These are phyloP conservation scores for Apodemia duryi DNA, from an alignment of 2,888 invertebrate species.

Conservation along the genomic window DNA sequence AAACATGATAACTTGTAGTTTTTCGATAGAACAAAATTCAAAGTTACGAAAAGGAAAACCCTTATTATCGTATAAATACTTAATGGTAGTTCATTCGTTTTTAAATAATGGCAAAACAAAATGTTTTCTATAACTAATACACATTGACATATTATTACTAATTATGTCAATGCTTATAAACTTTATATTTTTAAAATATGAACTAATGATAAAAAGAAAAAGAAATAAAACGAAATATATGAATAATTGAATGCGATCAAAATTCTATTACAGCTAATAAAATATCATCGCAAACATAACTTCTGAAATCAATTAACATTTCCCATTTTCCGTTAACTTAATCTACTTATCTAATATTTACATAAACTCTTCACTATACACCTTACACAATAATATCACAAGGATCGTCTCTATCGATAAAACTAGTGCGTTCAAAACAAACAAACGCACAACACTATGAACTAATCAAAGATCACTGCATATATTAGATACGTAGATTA, in stretches of 20 bases:
- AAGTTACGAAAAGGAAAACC: no score
- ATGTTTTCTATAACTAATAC: no score
- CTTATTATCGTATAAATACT: no score
- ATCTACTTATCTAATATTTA: constrained; percentile 70
- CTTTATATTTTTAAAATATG: no score
- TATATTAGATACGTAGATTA: no score
- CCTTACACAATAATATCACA: constrained; percentile 75
- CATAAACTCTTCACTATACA: constrained; percentile 55
- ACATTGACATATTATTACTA: no score
- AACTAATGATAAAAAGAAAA: no score
- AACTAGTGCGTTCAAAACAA: constrained; percentile 42
- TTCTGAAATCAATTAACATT: constrained; percentile 58
- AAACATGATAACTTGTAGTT: no score
- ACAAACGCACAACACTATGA: constrained; percentile 49
- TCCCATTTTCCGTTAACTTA: constrained; percentile 54
- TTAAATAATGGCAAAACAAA: no score
- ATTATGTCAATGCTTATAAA: no score
- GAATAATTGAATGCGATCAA: constrained; percentile 30
- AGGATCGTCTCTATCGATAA: constrained; percentile 70
- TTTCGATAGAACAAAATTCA: no score
- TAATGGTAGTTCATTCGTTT: no score
- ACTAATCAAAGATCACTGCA: constrained; percentile 65
- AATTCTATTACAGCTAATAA: constrained; percentile 35
- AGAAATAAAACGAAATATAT: constrained; percentile 20
- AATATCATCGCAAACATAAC: constrained; percentile 45